Base-by-base conservation (phyloP, 1,140 invertebrate species). In the Eupristina koningsbergeri region DNA sequence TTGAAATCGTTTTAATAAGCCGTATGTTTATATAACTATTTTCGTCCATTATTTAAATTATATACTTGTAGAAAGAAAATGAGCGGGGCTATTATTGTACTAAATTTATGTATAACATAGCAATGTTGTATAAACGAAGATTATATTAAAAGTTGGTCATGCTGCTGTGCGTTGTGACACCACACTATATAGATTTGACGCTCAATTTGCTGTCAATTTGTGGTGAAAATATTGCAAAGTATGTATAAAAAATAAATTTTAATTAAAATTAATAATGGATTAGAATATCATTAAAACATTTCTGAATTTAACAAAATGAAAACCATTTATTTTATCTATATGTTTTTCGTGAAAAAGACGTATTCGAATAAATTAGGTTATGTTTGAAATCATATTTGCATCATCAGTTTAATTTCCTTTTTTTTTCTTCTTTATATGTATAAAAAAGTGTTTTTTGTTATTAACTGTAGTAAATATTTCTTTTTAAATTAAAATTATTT, bases 151-250 rank as follows among this genome's bases (percentile, higher is more conserved):
- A 74, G 73, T 74, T 77, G 74, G 50, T 77, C 50, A 36, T 39
- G 58, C 76, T 78, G 34, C 19, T 63, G 29, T 36, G 76, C 34
- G 61, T 58, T 31, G 61, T 67, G 63, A 67, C 61, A 64, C 45
- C 36, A 64, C 39, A 45, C 29, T 26, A 58, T 36, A 63, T 19
- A 26, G 73, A 75, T 53, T 75, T 75, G 73, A 63, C 76, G 76
- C 61, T 78, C 58, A 39, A 29, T 41, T n/a, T n/a, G 53, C 58
- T 78, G 76, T 78, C 76, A 78, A 64, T 58, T 63, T 41, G 41
- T 63, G 39, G 26, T 63, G 13, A 45, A 61, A 63, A 41, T 45
- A 36, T 78, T 64, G 5, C 58, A 41, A 78, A 78, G 34, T 78
- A 63, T 29, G 53, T 39, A 41, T n/a, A 78, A 29, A 5, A 29